Conservation (phyloP, 1,140 invertebrate species). For the Sinonovacula constricta region DNA sequence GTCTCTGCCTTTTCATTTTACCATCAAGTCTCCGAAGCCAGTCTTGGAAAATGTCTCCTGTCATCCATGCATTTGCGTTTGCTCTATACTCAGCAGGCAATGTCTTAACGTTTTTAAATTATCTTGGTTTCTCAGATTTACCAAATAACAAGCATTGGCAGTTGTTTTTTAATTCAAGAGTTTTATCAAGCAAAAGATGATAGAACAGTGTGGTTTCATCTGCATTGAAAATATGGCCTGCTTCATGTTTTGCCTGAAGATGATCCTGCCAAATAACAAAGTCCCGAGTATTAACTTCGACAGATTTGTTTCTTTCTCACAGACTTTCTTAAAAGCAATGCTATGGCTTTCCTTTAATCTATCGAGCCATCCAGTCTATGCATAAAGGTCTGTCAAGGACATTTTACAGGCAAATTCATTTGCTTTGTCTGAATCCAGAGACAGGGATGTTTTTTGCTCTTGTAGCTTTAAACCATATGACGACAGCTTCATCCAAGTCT, state of each 20-base stretch:
- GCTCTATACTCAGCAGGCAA: slow-evolving; percentile 17
- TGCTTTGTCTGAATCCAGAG: not conserved
- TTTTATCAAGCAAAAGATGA: slow-evolving; percentile 48
- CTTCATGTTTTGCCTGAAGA: not conserved
- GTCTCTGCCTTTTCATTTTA: slow-evolving; percentile 41
- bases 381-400: not conserved
- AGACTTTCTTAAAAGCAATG: slow-evolving; percentile 24
- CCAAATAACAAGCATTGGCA: slow-evolving; percentile 79
- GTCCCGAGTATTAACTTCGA: not conserved
- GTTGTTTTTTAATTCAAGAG: slow-evolving; percentile 71
- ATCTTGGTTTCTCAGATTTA: slow-evolving; percentile 78
- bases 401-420: not conserved
- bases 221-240: slow-evolving; percentile 52
- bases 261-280: not conserved
- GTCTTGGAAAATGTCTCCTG: slow-evolving; percentile 63
- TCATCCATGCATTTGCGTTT: slow-evolving; percentile 80
- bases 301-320: slow-evolving; percentile 13
- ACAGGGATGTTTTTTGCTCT: not conserved
- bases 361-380: slow-evolving; percentile 13
- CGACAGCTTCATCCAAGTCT: not conserved
- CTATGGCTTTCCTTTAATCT: slow-evolving; percentile 31
- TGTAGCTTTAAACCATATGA: not conserved
- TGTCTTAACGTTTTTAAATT: slow-evolving; percentile 78
- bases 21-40: slow-evolving; percentile 54
- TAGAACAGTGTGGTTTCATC: slow-evolving; percentile 60